phyloP scores from a whole-genome alignment of 2,113 vertebrate species.

The Scophthalmus maximus region DNA sequence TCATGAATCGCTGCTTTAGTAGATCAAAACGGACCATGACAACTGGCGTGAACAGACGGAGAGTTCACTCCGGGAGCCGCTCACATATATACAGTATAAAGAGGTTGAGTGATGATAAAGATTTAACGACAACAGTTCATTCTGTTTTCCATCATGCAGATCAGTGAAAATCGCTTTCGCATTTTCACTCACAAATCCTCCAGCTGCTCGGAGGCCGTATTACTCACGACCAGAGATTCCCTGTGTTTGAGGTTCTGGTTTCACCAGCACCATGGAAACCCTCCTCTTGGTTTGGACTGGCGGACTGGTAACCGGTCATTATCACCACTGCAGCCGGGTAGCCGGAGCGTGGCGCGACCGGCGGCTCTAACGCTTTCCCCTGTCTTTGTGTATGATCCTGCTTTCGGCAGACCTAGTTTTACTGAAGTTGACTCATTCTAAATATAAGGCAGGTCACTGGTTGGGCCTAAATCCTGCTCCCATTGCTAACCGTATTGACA shows the following conservation, averaged over 20 bases:
- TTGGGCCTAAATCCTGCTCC: constrained; percentile 42
- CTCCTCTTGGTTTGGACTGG: constrained; percentile 56
- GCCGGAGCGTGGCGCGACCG: constrained; percentile 22
- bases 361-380: constrained; percentile 12
- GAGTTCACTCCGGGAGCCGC: too few relatives aligned
- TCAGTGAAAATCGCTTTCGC: too few relatives aligned
- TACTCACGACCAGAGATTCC: constrained; percentile 14
- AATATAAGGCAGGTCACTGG: constrained; percentile 33
- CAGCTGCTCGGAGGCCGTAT: neutral
- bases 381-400: neutral
- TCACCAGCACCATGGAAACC: constrained; percentile 59
- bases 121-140: too few relatives aligned
- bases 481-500: constrained; percentile 26
- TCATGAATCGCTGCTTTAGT: too few relatives aligned
- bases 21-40: neutral
- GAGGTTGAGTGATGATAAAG: too few relatives aligned
- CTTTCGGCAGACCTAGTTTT: constrained; percentile 31
- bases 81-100: too few relatives aligned
- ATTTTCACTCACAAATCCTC: constrained; percentile 3
- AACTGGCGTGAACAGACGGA: too few relatives aligned
- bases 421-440: constrained; percentile 43
- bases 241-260: constrained; percentile 51
- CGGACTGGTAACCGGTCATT: constrained; percentile 55
- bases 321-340: constrained; percentile 35
- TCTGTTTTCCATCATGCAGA: too few relatives aligned